A percentile compares a stretch with the other conserved stretches of the same genome.
These are phyloP conservation scores for Rhodeus uyekii DNA, from an alignment of 2,797 vertebrate genomes.

Conservation along the genomic window DNA sequence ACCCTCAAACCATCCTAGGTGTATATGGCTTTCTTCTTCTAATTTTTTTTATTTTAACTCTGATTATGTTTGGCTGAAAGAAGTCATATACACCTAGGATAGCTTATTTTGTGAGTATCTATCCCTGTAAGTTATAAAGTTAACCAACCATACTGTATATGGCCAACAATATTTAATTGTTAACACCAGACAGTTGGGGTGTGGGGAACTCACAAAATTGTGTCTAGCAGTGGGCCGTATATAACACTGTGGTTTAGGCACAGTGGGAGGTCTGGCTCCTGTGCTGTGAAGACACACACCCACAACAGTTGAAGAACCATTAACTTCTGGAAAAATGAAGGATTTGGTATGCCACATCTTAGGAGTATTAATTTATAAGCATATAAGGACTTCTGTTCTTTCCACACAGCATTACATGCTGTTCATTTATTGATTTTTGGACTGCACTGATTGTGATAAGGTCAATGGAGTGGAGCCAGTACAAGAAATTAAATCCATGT, in stretches of 20 bases:
- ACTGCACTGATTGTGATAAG: slow-evolving; percentile 23
- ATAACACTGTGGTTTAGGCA: slow-evolving; percentile 30
- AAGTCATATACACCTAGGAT: too few species aligned
- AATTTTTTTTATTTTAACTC: too few species aligned
- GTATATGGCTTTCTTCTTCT: too few species aligned
- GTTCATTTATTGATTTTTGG: slow-evolving; percentile 21
- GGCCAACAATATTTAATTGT: not conserved
- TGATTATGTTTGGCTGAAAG: too few species aligned
- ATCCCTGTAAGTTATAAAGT: too few species aligned
- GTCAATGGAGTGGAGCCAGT: not conserved
- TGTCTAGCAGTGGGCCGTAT: not conserved
- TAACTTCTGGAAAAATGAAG: slow-evolving; percentile 29
- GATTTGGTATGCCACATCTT: slow-evolving; percentile 35
- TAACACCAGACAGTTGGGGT: slow-evolving; percentile 6
- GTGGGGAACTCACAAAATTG: not conserved
- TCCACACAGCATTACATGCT: not conserved
- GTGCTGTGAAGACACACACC: slow-evolving; percentile 23
- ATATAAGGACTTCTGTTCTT: slow-evolving; percentile 20
- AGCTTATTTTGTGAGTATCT: too few species aligned
- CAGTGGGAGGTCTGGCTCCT: slow-evolving; percentile 35
- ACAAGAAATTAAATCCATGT: slow-evolving; percentile 15
- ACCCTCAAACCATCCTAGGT: too few species aligned
- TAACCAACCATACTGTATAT: not conserved
- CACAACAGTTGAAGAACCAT: slow-evolving; percentile 7
- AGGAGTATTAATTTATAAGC: slow-evolving; percentile 20